Percentiles rank a stretch among this genome's conserved stretches.
phyloP scores from a whole-genome alignment of 2,797 vertebrate genomes.

The Pampus argenteus region DNA sequence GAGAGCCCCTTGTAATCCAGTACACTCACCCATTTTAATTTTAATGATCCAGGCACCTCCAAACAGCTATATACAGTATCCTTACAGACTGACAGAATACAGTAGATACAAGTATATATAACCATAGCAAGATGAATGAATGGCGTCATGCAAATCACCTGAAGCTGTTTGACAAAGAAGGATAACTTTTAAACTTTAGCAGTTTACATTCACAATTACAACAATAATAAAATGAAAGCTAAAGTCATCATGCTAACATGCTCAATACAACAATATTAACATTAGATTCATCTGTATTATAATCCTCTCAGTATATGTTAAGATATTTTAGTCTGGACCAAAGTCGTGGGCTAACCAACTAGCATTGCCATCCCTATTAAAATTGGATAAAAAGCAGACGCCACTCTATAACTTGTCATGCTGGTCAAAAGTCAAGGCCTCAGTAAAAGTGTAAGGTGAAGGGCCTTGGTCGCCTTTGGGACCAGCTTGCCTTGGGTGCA shows the following conservation, averaged over 20 bases:
- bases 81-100: slow-evolving; percentile 13
- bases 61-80: slow-evolving; percentile 46
- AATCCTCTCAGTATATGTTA: background rate
- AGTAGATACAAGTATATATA: too few relatives aligned
- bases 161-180: too few relatives aligned
- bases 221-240: too few relatives aligned
- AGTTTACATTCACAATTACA: too few relatives aligned
- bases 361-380: background rate
- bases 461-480: background rate
- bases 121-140: too few relatives aligned
- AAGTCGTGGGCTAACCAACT: too few relatives aligned
- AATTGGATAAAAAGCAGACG: background rate
- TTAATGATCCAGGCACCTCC: slow-evolving; percentile 65
- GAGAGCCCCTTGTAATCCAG: slow-evolving; percentile 63
- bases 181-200: too few relatives aligned
- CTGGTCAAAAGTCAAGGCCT: background rate
- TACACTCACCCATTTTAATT: slow-evolving; percentile 55
- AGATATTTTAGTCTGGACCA: background rate
- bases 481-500: background rate
- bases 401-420: background rate
- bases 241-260: background rate
- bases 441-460: background rate
- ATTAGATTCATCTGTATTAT: background rate
- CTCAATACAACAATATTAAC: background rate
- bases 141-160: too few relatives aligned